Evolutionary conservation across 2,113 vertebrate genomes (phyloP), one percentile per base, ranked within the genome.

Genomic region (Megaceryle torquata): DNA sequence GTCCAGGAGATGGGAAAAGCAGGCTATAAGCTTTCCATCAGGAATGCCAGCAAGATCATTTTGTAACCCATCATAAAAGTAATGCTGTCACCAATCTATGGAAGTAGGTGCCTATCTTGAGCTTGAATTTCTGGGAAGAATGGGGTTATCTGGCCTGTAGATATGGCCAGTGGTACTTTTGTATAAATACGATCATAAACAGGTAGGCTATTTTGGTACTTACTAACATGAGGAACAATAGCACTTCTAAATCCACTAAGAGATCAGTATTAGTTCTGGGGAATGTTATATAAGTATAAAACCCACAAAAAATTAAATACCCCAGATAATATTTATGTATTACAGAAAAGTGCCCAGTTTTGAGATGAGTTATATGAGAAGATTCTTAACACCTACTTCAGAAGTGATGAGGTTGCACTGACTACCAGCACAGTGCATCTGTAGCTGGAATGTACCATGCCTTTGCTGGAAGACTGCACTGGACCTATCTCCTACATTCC

Each of bases 381-480:
- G 46, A 53, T 26, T 20, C 25, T 82, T 59, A 89, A 44, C 37
- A 82, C 56, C 68, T 56, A 8, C 31, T 86, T 76, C 64, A 72
- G 50, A 82, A 95, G 26, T 43, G 60, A 28, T 46, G 43, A 84
- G 50, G 48, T 35, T 71, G 91, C 4, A 6, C 43, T 82, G 56
- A 67, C 54, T 22, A 61, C 50, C 26, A 93, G 54, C 17, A 89
- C 48, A 57, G 48, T 56, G n/a, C 41, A 60, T 31, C 33, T 65
- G n/a, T 19, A 82, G 76, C 82, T 94, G 96, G 94, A 97, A 96
- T 92, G 95, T 83, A 86, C 85, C 86, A 50, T 77, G 85, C 95
- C 93, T 95, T 86, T 97, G 77, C 96, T 97, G 96, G 97, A 97
- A 97, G 84, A 95, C 78, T 95, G 91, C 71, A 61, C 15, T 41